Percentiles rank a stretch among this genome's conserved stretches.
These are phyloP conservation scores for Drosophila fuyamai DNA, from an alignment of 1,140 invertebrate genomes.

Conservation along the genomic window DNA sequence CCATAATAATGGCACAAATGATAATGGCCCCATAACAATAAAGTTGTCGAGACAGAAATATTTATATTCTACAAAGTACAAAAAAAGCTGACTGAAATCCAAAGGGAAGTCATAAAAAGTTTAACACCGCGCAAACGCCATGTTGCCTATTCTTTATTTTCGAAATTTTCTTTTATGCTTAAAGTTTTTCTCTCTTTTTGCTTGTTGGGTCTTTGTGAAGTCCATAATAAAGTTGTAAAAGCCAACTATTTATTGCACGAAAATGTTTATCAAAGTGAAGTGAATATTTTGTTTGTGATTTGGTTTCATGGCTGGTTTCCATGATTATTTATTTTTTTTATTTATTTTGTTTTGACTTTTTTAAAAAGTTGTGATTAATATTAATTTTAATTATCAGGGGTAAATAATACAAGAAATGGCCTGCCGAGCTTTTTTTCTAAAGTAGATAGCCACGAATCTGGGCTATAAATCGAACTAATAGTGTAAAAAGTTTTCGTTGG, in stretches of 20 bases:
- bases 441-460: background rate
- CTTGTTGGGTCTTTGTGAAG: slow-evolving; percentile 32
- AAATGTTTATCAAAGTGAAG: slow-evolving; percentile 58
- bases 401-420: too few species aligned
- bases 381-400: background rate
- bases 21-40: slow-evolving; percentile 48
- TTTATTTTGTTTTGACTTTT: background rate
- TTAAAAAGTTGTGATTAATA: background rate
- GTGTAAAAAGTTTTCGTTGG: background rate
- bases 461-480: background rate
- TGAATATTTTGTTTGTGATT: slow-evolving; percentile 38
- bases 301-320: slow-evolving; percentile 12
- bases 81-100: slow-evolving; percentile 22
- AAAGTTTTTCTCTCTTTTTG: slow-evolving; percentile 3
- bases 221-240: slow-evolving; percentile 68
- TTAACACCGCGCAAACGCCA: slow-evolving; percentile 56
- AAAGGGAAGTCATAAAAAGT: slow-evolving; percentile 63
- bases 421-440: too few species aligned
- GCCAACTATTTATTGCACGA: slow-evolving; percentile 58
- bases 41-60: slow-evolving; percentile 51
- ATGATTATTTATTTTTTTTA: background rate
- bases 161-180: background rate
- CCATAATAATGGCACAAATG: slow-evolving; percentile 25
- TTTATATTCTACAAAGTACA: slow-evolving; percentile 23
- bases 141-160: slow-evolving; percentile 44